phyloP scores from a whole-genome alignment of 1,140 invertebrate genomes.

The Zaprionus inermis region DNA sequence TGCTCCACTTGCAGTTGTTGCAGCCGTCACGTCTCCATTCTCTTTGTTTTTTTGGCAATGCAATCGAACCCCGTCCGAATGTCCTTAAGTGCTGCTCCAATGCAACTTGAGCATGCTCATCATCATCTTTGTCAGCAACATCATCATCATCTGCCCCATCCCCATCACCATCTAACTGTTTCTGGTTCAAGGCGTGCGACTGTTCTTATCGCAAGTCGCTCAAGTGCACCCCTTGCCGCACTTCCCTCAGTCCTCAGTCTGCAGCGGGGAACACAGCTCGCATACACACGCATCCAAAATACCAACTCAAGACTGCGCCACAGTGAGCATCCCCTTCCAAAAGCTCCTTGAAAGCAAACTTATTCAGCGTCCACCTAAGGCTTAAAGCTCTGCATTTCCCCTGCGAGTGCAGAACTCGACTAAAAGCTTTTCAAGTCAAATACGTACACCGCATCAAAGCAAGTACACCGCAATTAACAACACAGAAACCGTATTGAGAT shows the following conservation, averaged over 20 bases:
- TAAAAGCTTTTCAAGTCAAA: not conserved
- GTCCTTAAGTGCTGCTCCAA: constrained; percentile 19
- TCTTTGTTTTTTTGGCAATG: constrained; percentile 24
- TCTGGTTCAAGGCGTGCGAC: constrained; percentile 25
- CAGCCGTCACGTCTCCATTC: constrained; percentile 1
- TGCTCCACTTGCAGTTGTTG: constrained; percentile 21
- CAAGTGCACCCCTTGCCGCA: not conserved
- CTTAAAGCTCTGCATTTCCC: not conserved
- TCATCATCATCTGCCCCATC: constrained; percentile 4
- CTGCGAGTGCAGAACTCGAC: not conserved
- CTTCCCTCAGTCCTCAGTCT: not conserved
- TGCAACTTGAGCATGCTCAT: not conserved
- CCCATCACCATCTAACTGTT: constrained; percentile 21
- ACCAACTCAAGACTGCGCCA: not conserved
- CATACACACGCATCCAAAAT: not conserved
- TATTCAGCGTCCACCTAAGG: not conserved
- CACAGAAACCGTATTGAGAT: too few species aligned
- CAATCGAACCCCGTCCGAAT: not conserved
- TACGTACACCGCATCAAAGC: too few species aligned
- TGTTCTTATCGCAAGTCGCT: constrained; percentile 5
- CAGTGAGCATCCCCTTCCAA: constrained; percentile 30
- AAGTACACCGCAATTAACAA: too few species aligned
- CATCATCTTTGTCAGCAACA: not conserved
- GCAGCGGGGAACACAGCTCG: not conserved
- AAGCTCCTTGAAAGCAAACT: not conserved